Evolutionary conservation across 2,888 invertebrate genomes (phyloP).

Genomic region (Sminthurinus aureus): DNA sequence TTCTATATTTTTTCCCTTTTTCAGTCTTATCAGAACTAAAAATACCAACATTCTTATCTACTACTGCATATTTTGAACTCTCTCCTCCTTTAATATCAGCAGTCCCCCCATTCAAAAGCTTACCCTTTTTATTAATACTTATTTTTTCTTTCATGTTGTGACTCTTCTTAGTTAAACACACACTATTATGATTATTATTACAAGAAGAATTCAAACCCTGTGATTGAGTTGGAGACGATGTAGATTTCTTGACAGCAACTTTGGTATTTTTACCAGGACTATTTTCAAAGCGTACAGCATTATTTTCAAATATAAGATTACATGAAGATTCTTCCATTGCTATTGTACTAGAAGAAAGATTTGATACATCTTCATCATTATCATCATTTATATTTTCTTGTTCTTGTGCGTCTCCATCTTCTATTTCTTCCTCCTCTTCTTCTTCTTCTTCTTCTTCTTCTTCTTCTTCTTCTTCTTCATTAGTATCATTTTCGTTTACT

Average conservation of each 20-base stretch:
- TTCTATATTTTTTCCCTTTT: conserved; percentile 36
- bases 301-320: conserved; percentile 52
- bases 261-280: conserved; percentile 35
- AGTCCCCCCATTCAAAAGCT: background rate
- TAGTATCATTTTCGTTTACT: background rate
- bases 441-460: background rate
- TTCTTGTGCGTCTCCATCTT: background rate
- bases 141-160: background rate
- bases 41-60: background rate
- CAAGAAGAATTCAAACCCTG: background rate
- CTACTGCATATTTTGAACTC: background rate
- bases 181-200: background rate
- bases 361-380: background rate
- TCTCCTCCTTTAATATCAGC: background rate
- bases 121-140: background rate
- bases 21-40: conserved; percentile 36
- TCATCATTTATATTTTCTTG: background rate
- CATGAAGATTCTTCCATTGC: conserved; percentile 40
- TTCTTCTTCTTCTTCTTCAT: background rate
- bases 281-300: conserved; percentile 53
- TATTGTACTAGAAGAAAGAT: background rate
- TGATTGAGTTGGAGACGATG: background rate
- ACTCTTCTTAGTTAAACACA: no score
- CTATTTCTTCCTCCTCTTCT: background rate
- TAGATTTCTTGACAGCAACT: background rate